phyloP scores from a whole-genome alignment of 2,888 invertebrate genomes.

The Lithophane socia region DNA sequence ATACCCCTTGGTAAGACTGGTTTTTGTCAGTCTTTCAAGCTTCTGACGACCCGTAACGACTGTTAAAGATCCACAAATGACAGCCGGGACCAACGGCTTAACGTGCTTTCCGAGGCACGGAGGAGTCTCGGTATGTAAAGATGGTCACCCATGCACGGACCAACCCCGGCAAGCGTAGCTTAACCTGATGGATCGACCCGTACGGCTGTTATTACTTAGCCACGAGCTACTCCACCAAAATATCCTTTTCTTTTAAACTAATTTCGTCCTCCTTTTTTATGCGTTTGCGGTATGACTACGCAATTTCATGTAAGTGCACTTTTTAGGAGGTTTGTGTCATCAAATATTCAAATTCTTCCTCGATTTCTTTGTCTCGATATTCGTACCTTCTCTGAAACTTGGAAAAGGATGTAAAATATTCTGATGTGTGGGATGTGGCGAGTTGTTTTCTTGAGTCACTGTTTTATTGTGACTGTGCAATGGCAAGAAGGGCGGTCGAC shows the following conservation, averaged over 20 bases:
- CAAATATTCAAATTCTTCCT: neutral
- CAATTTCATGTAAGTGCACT: neutral
- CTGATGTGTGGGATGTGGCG: constrained; percentile 2
- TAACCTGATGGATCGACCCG: too few relatives aligned
- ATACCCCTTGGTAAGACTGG: too few relatives aligned
- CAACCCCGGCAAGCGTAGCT: too few relatives aligned
- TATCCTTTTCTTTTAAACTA: neutral
- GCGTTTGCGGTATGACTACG: neutral
- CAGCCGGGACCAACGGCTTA: too few relatives aligned
- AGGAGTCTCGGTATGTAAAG: too few relatives aligned
- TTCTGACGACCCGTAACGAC: too few relatives aligned
- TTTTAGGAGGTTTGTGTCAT: neutral
- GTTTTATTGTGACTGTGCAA: neutral
- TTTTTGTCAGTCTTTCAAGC: too few relatives aligned
- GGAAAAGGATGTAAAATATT: constrained; percentile 7
- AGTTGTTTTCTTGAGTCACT: constrained; percentile 24
- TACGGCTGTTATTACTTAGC: too few relatives aligned
- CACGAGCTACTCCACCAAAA: too few relatives aligned
- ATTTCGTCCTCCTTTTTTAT: neutral
- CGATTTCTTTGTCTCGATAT: constrained; percentile 13
- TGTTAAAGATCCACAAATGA: too few relatives aligned
- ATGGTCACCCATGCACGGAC: too few relatives aligned
- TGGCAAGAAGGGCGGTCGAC: neutral
- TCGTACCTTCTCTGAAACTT: constrained; percentile 2
- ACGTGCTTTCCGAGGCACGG: too few relatives aligned